These are phyloP conservation scores for Opisthocomus hoazin DNA, from an alignment of 2,113 vertebrate genomes.

Conservation along the genomic window DNA sequence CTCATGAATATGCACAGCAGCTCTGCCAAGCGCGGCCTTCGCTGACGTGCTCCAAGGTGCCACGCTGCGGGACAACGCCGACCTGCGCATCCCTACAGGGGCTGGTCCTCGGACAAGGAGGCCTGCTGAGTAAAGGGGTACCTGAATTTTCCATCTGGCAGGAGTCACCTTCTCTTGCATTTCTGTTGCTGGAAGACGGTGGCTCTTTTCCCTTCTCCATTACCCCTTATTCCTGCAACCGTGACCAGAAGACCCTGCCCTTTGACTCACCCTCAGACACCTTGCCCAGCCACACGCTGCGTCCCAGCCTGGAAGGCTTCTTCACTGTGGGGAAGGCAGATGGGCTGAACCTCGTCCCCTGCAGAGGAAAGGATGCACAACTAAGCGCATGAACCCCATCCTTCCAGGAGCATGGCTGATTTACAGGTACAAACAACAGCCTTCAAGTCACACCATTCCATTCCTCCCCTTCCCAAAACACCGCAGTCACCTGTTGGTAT, in stretches of 20 bases:
- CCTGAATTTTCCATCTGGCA: background rate
- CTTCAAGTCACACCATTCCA: background rate
- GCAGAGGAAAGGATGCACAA: background rate
- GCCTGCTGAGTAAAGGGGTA: background rate
- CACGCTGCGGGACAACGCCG: background rate
- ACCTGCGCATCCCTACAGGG: background rate
- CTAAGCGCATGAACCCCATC: accelerated
- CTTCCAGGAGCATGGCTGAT: background rate
- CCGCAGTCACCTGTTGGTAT: background rate
- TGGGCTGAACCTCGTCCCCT: background rate
- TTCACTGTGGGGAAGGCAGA: background rate
- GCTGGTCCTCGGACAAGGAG: background rate
- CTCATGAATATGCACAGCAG: background rate
- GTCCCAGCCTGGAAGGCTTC: background rate
- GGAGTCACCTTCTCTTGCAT: background rate
- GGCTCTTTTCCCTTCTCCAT: background rate
- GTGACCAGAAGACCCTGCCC: background rate
- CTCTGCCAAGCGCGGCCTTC: background rate
- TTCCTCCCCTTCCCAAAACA: background rate
- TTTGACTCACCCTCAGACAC: background rate
- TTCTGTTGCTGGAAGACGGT: background rate
- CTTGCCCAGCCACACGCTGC: background rate
- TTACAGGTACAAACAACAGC: background rate
- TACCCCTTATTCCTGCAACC: background rate
- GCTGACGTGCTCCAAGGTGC: background rate